Percentiles rank a stretch among this genome's conserved stretches.
These are phyloP conservation scores for Gerosis bhagava DNA, from an alignment of 2,888 invertebrate species.

Conservation along the genomic window DNA sequence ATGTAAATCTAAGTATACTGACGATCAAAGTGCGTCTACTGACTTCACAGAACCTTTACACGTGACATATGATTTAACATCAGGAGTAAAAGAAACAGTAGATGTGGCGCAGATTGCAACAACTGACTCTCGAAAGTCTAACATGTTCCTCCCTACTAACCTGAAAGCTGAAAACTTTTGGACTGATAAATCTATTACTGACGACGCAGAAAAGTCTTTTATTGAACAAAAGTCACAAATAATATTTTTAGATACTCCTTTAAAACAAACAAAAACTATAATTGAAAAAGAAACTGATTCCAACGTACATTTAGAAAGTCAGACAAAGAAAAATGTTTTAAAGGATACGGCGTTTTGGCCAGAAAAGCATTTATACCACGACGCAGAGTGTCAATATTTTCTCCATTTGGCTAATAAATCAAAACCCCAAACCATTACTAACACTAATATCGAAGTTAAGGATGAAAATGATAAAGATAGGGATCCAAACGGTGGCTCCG, in stretches of 20 bases:
- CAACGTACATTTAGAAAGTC: conserved; percentile 26
- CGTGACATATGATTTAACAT: too few species aligned
- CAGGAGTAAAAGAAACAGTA: too few species aligned
- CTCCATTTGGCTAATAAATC: conserved; percentile 72
- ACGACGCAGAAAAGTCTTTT: conserved; percentile 80
- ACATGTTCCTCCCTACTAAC: conserved; percentile 53
- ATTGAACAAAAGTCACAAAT: conserved; percentile 40
- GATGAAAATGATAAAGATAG: conserved; percentile 83
- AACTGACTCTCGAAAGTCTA: conserved; percentile 41
- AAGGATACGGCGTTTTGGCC: conserved; percentile 83
- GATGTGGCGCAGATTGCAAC: neutral
- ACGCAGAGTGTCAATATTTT: conserved; percentile 85
- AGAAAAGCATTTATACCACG: conserved; percentile 83
- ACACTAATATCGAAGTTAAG: conserved; percentile 44
- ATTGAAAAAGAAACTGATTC: conserved; percentile 29
- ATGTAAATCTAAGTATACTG: too few species aligned
- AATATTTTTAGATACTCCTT: conserved; percentile 31
- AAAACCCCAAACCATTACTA: conserved; percentile 49
- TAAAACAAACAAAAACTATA: conserved; percentile 28
- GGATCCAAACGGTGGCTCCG: conserved; percentile 83
- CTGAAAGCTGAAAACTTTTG: conserved; percentile 61
- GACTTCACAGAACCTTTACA: too few species aligned
- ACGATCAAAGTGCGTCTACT: too few species aligned
- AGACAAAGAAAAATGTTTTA: conserved; percentile 55
- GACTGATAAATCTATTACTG: conserved; percentile 47